phyloP scores from a whole-genome alignment of 1,140 invertebrate species.

The Zeugodacus cucurbitae region DNA sequence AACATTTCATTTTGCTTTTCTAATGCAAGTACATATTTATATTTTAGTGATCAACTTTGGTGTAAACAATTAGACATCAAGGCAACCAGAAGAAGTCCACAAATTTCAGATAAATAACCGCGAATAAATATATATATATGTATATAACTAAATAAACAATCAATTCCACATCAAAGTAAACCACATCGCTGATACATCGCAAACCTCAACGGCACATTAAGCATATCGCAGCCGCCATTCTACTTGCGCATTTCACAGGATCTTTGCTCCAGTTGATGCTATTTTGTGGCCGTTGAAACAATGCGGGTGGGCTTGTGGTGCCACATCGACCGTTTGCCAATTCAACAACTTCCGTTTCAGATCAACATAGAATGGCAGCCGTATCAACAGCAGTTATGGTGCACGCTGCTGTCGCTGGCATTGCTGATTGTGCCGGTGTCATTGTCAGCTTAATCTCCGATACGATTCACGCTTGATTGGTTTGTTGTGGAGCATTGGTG shows the following conservation, averaged over 20 bases:
- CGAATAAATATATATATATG: neutral
- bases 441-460: conserved; percentile 15
- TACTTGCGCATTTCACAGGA: neutral
- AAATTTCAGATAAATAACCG: neutral
- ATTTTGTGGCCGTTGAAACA: conserved; percentile 4
- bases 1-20: no score
- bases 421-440: neutral
- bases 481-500: neutral
- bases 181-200: neutral
- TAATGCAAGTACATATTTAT: neutral
- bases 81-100: no score
- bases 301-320: neutral
- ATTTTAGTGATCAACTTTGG: neutral
- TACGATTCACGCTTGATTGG: conserved; percentile 25
- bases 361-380: neutral
- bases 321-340: conserved; percentile 28
- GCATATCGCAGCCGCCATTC: neutral
- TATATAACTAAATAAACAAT: neutral
- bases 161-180: neutral
- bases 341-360: conserved; percentile 24
- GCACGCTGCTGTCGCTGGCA: neutral
- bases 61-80: neutral
- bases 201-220: neutral
- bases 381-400: neutral
- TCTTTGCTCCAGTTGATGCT: neutral